These are phyloP conservation scores for Acromyrmex heyeri DNA, from an alignment of 1,140 invertebrate genomes.

Conservation along the genomic window DNA sequence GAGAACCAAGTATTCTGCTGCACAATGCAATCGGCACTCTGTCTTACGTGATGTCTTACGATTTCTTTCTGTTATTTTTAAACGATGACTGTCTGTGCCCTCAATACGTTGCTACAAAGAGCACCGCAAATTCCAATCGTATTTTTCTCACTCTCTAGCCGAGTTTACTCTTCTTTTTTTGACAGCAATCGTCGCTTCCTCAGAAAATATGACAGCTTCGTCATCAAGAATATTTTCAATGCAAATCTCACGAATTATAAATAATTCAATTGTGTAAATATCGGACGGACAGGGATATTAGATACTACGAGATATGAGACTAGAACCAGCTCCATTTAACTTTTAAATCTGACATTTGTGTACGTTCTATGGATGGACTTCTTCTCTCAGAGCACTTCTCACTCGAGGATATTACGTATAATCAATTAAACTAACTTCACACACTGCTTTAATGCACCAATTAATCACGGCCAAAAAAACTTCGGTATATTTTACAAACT, in stretches of 20 bases:
- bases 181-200: background rate
- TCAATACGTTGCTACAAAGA: conserved; percentile 50
- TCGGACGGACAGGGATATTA: background rate
- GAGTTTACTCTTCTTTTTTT: background rate
- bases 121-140: conserved; percentile 10
- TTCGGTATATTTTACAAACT: conserved; percentile 15
- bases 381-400: background rate
- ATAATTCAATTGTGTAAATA: background rate
- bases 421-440: conserved; percentile 39
- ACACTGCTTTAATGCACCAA: conserved; percentile 14
- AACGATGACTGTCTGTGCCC: conserved; percentile 62
- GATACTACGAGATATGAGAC: background rate
- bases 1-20: conserved; percentile 60
- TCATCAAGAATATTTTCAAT: background rate
- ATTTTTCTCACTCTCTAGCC: background rate
- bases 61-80: conserved; percentile 65
- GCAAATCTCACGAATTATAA: conserved; percentile 5
- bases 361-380: background rate
- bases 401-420: background rate
- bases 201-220: background rate
- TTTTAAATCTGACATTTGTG: background rate
- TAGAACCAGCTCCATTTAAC: conserved; percentile 30
- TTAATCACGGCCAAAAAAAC: conserved; percentile 17
- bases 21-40: conserved; percentile 22
- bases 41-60: conserved; percentile 29